These are phyloP conservation scores for Harpalus rubripes DNA, from an alignment of 2,888 invertebrate genomes.

Conservation along the genomic window DNA sequence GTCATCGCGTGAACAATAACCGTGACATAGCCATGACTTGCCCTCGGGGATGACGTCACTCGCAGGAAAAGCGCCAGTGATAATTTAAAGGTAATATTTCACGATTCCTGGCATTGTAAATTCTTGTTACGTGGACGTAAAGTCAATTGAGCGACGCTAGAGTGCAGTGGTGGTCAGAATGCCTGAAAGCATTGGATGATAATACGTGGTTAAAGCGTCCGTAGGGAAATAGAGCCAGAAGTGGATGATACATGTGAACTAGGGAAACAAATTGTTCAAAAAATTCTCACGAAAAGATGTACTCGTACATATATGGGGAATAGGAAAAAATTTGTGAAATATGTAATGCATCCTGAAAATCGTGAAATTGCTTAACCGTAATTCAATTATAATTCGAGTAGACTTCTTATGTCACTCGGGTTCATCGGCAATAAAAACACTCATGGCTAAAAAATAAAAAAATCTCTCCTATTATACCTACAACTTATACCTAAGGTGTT, in stretches of 20 bases:
- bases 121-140: constrained; percentile 44
- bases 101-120: constrained; percentile 47
- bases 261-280: constrained; percentile 47
- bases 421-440: too few relatives aligned
- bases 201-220: constrained; percentile 44
- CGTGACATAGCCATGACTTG: constrained; percentile 46
- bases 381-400: background rate
- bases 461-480: too few relatives aligned
- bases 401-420: too few relatives aligned
- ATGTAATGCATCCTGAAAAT: background rate
- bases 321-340: background rate
- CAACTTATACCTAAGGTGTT: too few relatives aligned
- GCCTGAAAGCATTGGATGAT: constrained; percentile 59
- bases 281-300: constrained; percentile 10
- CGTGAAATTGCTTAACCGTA: background rate
- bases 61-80: constrained; percentile 25
- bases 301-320: background rate
- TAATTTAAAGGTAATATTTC: constrained; percentile 57
- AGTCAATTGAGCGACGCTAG: constrained; percentile 32
- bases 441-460: too few relatives aligned
- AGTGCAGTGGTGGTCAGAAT: constrained; percentile 41
- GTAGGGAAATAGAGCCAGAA: constrained; percentile 25
- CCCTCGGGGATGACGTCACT: constrained; percentile 33
- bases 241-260: constrained; percentile 35
- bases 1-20: constrained; percentile 40